A percentile compares a stretch with the other conserved stretches of the same genome.
Conservation (phyloP, 2,888 invertebrate species). For the Torymus texanus region DNA sequence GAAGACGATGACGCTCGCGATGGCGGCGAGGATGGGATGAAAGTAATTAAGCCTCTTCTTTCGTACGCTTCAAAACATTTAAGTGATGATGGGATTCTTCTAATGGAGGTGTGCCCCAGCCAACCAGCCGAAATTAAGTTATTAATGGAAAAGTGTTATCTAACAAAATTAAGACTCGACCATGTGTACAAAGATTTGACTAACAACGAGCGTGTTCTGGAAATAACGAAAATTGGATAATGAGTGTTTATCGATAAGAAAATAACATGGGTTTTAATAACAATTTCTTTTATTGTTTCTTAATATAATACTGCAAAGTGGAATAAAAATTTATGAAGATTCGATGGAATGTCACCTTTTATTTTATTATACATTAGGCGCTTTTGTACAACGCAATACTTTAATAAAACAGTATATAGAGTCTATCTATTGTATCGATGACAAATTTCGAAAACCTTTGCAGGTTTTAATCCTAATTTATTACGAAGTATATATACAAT, state of each 20-base stretch:
- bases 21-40: slow-evolving; percentile 81
- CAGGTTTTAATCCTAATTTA: background rate
- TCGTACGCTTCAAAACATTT: slow-evolving; percentile 76
- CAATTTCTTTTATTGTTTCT: too few species aligned
- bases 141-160: slow-evolving; percentile 72
- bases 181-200: slow-evolving; percentile 77
- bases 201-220: slow-evolving; percentile 78
- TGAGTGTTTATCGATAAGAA: slow-evolving; percentile 9
- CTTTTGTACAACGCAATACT: slow-evolving; percentile 8
- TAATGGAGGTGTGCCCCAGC: slow-evolving; percentile 78
- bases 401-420: background rate
- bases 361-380: slow-evolving; percentile 26
- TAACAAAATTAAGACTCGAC: slow-evolving; percentile 73
- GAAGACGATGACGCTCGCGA: slow-evolving; percentile 81
- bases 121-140: slow-evolving; percentile 77
- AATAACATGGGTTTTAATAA: slow-evolving; percentile 25
- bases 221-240: slow-evolving; percentile 73
- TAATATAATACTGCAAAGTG: slow-evolving; percentile 36
- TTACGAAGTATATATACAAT: too few species aligned
- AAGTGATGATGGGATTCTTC: slow-evolving; percentile 76
- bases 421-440: background rate
- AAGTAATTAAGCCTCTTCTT: slow-evolving; percentile 78
- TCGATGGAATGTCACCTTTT: slow-evolving; percentile 24
- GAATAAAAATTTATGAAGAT: slow-evolving; percentile 19
- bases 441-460: background rate